These are phyloP conservation scores for Cliona cf. orientalis DNA, from an alignment of 37 sponge, comb jelly and placozoan species.

Conservation along the genomic window DNA sequence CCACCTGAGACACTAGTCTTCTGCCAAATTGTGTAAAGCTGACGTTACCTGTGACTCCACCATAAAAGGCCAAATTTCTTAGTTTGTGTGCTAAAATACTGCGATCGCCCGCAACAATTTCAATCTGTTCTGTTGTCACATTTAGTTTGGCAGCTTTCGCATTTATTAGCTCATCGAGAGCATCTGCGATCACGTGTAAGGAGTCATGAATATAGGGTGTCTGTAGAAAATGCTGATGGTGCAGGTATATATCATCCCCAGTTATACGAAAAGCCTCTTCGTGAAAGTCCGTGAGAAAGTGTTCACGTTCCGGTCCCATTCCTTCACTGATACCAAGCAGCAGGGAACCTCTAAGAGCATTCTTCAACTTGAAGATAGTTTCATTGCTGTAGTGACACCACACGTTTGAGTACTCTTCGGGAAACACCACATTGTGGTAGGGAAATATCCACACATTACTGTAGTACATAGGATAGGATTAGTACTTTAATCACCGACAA, in stretches of 20 bases:
- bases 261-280: neutral
- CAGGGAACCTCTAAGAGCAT: constrained; percentile 40
- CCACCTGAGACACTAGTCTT: neutral
- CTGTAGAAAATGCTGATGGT: neutral
- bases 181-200: neutral
- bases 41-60: constrained; percentile 34
- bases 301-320: neutral
- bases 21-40: constrained; percentile 8
- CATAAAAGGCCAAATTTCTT: neutral
- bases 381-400: constrained; percentile 2
- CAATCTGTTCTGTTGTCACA: neutral
- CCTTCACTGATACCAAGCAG: constrained; percentile 21
- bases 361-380: neutral
- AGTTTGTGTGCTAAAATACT: neutral
- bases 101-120: neutral
- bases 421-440: constrained; percentile 22
- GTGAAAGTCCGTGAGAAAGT: neutral
- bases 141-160: neutral
- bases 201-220: neutral
- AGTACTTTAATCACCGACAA: too few species aligned
- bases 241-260: neutral
- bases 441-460: constrained; percentile 45
- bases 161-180: neutral
- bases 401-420: constrained; percentile 23
- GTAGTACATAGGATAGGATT: neutral